A percentile compares a stretch with the other conserved stretches of the same genome.
These are phyloP conservation scores for Bombus ignitus DNA, from an alignment of 1,140 invertebrate genomes.

Conservation along the genomic window DNA sequence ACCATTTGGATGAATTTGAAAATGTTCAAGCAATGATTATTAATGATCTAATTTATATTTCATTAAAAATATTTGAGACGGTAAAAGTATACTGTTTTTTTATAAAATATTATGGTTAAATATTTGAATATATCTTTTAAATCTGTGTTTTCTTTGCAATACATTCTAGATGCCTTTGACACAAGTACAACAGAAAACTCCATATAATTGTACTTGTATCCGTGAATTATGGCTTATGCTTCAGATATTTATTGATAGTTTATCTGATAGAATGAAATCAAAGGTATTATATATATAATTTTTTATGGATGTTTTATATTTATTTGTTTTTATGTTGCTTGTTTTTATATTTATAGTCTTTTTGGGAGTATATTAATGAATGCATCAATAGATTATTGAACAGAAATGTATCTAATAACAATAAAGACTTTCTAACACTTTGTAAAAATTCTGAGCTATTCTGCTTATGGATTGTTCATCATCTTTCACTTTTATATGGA, in stretches of 20 bases:
- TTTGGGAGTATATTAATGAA: slow-evolving; percentile 78
- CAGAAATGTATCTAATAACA: slow-evolving; percentile 40
- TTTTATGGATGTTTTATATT: background rate
- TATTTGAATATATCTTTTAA: slow-evolving; percentile 21
- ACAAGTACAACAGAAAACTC: slow-evolving; percentile 75
- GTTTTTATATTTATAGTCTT: slow-evolving; percentile 68
- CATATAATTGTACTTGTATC: slow-evolving; percentile 80
- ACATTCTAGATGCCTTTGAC: slow-evolving; percentile 70
- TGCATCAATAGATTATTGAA: slow-evolving; percentile 67
- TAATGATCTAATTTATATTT: slow-evolving; percentile 75
- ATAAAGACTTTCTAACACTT: slow-evolving; percentile 51
- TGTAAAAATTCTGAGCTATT: slow-evolving; percentile 78
- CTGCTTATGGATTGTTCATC: slow-evolving; percentile 77
- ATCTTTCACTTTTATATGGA: slow-evolving; percentile 77
- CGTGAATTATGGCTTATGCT: slow-evolving; percentile 81
- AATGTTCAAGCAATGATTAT: slow-evolving; percentile 68
- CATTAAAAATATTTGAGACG: slow-evolving; percentile 75
- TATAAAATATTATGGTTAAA: background rate
- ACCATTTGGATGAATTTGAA: slow-evolving; percentile 69
- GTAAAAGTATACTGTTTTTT: slow-evolving; percentile 60
- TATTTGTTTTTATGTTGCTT: slow-evolving; percentile 7
- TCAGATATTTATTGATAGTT: slow-evolving; percentile 74
- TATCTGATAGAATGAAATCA: slow-evolving; percentile 59
- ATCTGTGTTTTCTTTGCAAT: background rate
- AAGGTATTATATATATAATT: slow-evolving; percentile 65